Conservation (phyloP, 2,113 vertebrate genomes). For the Lycaon pictus region DNA sequence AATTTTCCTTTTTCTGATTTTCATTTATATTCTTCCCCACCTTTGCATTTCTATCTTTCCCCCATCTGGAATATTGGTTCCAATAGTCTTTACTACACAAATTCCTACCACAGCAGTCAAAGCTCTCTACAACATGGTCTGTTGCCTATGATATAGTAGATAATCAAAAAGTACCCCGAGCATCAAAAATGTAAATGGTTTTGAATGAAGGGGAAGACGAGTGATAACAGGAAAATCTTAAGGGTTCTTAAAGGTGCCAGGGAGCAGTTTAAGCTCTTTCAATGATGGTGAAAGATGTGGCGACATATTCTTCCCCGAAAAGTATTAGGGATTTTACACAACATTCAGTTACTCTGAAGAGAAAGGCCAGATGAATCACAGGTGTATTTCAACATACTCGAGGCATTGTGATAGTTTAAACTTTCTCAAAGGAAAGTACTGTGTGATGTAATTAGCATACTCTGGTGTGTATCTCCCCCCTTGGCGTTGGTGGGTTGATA, state of each 20-base stretch:
- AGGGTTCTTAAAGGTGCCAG: neutral
- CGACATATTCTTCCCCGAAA: neutral
- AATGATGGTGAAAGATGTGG: neutral
- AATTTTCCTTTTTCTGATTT: neutral
- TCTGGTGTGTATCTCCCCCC: neutral
- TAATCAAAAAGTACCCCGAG: neutral
- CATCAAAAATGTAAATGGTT: neutral
- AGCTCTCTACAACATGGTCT: neutral
- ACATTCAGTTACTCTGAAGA: neutral
- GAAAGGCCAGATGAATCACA: constrained; percentile 48
- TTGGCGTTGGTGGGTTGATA: neutral
- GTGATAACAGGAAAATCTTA: neutral
- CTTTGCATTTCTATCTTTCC: neutral
- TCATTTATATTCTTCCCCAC: neutral
- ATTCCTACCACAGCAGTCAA: neutral
- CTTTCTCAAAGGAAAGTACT: neutral
- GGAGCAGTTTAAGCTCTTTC: neutral
- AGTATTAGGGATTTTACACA: neutral
- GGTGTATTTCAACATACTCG: neutral
- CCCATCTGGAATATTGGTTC: neutral
- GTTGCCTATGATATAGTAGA: neutral
- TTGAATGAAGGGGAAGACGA: neutral
- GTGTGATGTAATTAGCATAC: neutral
- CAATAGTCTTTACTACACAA: neutral
- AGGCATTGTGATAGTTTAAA: neutral